Base-by-base conservation (phyloP, 64 coral and sea anemone genomes). In the Pocillopora verrucosa region DNA sequence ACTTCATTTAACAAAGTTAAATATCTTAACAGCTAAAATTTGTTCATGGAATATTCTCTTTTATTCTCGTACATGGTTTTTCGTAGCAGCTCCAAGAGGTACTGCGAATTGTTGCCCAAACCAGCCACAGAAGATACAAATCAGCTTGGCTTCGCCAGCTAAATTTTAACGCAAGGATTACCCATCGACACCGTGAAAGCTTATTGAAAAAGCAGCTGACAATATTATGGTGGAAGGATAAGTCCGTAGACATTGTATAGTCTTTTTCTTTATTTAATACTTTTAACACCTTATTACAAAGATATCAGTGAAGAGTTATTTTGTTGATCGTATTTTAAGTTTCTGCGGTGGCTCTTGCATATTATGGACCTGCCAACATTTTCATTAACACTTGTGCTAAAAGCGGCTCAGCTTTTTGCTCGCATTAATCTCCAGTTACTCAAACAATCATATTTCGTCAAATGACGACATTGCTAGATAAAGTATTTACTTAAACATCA, bases 241-340 rank as follows among this genome's bases (percentile, higher is more conserved):
- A 67, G 22, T 67, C 64, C 64, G 64, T 22, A 22, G 16, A 22
- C 22, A 22, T 67, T 20, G 16, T 16, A 67, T 70, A 26, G 22
- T 25, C 67, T 24, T 69, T 70, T 11, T 70, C 67, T 78, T 78
- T 58, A 76, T 16, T 17, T 68, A 63, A 67, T 36, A 65, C 16
- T 84, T 84, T 41, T 45, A 84, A 84, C 62, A 84, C 62, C 35
- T 65, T 56, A 62, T 24, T 10, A 36, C 1, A 63, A 85, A 72
- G 57, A 68, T 72, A 7, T 81, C 79, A 17, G 79, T 24, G 36
- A 36, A 34, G 20, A 79, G 56, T 79, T 24, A 79, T 79, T 79
- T 26, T 77, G 75, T 77, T 56, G 45, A 77, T 70, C n/a, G 20
- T 70, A 11, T 70, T 70, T 70, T 5, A 70, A 70, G 25, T 11